Conservation (phyloP, 2,113 vertebrate genomes). For the Leptobrachium ailaonicum region DNA sequence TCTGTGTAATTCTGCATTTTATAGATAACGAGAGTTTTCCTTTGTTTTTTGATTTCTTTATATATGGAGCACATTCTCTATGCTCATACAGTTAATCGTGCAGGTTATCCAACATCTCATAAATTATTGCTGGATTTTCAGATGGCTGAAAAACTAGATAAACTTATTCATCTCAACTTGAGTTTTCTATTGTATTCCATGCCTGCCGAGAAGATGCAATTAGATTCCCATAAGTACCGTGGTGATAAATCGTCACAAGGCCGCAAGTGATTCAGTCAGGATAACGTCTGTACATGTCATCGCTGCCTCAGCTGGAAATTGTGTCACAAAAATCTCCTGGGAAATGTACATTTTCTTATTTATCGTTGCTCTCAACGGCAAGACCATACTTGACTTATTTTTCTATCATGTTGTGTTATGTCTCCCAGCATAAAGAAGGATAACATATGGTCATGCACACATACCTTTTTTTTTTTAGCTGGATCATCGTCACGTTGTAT, state of each 20-base stretch:
- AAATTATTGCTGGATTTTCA: background rate
- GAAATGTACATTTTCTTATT: background rate
- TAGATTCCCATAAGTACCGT: slow-evolving; percentile 2
- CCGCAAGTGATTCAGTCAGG: background rate
- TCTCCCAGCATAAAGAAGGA: background rate
- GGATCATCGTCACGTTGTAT: background rate
- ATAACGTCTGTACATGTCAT: no score
- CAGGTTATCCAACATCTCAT: background rate
- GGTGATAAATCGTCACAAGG: slow-evolving; percentile 4
- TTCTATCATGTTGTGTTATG: background rate
- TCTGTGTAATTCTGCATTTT: no score
- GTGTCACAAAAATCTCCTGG: no score
- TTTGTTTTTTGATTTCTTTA: background rate
- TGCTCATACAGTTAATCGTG: no score
- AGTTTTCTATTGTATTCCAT: background rate
- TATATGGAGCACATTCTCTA: background rate
- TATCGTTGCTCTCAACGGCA: background rate
- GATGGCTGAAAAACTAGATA: background rate
- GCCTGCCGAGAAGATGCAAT: slow-evolving; percentile 1
- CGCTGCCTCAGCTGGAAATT: no score
- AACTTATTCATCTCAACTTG: slow-evolving; percentile 19
- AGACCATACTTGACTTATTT: slow-evolving; percentile 2
- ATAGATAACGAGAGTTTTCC: no score
- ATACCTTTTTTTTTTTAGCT: background rate
- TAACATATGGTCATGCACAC: background rate